Evolutionary conservation across 2,888 invertebrate species (phyloP), one percentile per base, ranked within the genome.

Genomic region (Tridacna gigas): DNA sequence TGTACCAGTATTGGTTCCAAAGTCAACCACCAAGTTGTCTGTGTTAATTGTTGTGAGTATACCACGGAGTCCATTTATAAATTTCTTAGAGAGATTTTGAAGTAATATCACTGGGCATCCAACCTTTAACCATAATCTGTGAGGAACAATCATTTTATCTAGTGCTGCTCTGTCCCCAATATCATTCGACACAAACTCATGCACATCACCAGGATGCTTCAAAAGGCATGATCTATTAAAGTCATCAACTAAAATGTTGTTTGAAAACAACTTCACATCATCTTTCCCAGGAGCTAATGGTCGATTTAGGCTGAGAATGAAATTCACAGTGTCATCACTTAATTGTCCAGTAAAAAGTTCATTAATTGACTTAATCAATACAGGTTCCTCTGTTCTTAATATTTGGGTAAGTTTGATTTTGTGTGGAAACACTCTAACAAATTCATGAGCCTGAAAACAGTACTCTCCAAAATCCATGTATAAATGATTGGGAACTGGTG

Each of bases 391-490:
- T 45, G 61, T 26, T 69, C 84, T 81, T 7, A 75, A 18, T 22
- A 61, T 63, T 47, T 84, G 61, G 11, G 12, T 56, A 25, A 84
- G 63, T 37, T 71, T 37, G 22, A 79, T 61, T 79, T 26, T 56
- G 45, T 84, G 80, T 12, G 78, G 69, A 65, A 83, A 77, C 18
- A 83, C 61, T 25, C n/a, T 51, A 0, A 74, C 18, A 75, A 85
- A 83, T 20, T 60, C 7, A n/a, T 60, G 9, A n/a, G 65, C 67
- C 67, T 80, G 66, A 76, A 88, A 88, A 45, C 80, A 83, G 61
- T 73, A 84, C 18, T 79, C n/a, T 13, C 80, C 80, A 67, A 56
- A 28, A 61, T 80, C 80, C 25, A n/a, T 45, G 65, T 75, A 80
- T 12, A 63, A 47, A 12, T 15, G 12, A 56, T 80, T 80, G 9